Evolutionary conservation across 1,140 invertebrate species (phyloP), one percentile per base, ranked within the genome.

Genomic region (Drosophila mayri): DNA sequence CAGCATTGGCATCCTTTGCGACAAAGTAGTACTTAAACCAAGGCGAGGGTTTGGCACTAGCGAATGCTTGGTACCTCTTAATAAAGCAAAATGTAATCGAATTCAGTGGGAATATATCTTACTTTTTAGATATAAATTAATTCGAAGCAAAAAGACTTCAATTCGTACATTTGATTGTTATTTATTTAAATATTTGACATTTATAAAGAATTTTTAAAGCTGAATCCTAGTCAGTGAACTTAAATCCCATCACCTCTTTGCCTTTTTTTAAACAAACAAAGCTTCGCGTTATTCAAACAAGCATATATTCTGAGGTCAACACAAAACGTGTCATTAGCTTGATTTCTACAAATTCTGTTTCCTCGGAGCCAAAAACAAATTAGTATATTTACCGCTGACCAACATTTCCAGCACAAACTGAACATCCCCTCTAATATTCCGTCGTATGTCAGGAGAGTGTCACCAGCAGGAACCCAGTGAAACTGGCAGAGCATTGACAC

Each of bases 1-100:
- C 74, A n/a, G 40, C 40, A 74, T 75, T 62, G 70, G 58, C 70
- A 68, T 55, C 66, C 66, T 62, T 59, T 46, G 50, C 58, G 59
- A 55, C 74, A 52, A 57, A 59, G 28, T 28, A 72, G 50, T 35
- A 40, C 35, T 44, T 47, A 47, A 41, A 22, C 25, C 16, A 25
- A 35, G 20, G 50, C 16, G 1, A 14, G 0, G 11, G 4, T 1
- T 11, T 3, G 16, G 1, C 4, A 3, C 20, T 37, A 37, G 7
- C 28, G 38, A 68, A 41, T 43, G 4, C 4, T 4, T 16, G 20
- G 12, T 67, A 68, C 66, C 46, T 3, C 9, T 0, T 10, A 18
- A 7, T 12, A 30, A n/a, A 8, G 5, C 0, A 14, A 11, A 37
- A 35, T 22, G 4, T 10, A 28, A 57, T 47, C 0, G 1, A 3